Percentiles rank a stretch among this genome's conserved stretches.
Evolutionary conservation across 2,888 invertebrate genomes (phyloP).

Genomic region (Drosophila mimica): DNA sequence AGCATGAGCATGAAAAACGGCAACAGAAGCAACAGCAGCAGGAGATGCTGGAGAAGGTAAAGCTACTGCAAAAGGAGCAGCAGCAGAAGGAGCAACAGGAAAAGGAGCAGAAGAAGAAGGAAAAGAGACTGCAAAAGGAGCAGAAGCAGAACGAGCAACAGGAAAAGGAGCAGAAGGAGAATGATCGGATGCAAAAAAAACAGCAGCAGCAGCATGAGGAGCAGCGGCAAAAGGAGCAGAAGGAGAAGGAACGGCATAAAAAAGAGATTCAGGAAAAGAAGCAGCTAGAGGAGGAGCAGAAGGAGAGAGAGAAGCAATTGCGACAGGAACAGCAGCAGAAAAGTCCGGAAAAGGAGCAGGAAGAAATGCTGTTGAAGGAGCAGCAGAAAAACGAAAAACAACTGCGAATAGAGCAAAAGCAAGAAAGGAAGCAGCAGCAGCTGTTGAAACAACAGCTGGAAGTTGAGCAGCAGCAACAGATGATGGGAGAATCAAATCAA

Average conservation of each 20-base stretch:
- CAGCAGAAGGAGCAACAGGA: neutral
- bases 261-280: no score
- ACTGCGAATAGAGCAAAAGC: neutral
- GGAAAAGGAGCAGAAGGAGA: neutral
- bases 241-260: neutral
- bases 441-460: neutral
- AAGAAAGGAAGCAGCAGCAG: neutral
- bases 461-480: neutral
- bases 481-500: neutral
- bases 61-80: neutral
- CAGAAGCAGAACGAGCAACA: neutral
- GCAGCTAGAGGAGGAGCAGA: neutral
- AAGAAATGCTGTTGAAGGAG: neutral
- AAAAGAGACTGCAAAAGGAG: neutral
- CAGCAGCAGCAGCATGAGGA: neutral
- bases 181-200: neutral
- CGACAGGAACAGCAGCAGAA: neutral
- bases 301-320: neutral
- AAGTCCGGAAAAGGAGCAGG: neutral
- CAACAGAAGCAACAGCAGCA: neutral
- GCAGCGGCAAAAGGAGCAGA: neutral
- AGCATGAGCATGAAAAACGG: neutral
- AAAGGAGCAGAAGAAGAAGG: neutral
- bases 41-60: neutral
- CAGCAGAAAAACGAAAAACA: neutral